Evolutionary conservation across 2,797 vertebrate genomes (phyloP), one percentile per base, ranked within the genome.

Genomic region (Tokudaia muenninki): DNA sequence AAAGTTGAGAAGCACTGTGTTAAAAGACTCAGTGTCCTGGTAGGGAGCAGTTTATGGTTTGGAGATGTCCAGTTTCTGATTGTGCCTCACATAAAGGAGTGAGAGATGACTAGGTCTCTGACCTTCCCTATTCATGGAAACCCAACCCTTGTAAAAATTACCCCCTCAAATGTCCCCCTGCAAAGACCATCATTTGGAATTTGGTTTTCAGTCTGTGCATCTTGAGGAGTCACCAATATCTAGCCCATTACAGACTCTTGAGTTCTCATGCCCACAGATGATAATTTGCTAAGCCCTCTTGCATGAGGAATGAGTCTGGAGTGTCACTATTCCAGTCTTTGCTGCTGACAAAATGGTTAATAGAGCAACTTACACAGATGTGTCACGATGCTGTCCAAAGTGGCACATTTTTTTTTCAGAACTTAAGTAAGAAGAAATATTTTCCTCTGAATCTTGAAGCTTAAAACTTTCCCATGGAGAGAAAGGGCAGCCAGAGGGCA

Each of bases 401-500:
- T 63, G n/a, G 9, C 14, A 55, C 16, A 50, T 70, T 29, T 78
- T 78, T 77, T 74, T 89, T 55, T 19, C 88, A 96, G 61, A 79
- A 65, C 70, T 55, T 52, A 52, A 91, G 77, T 34, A 95, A 91
- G 82, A 81, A 52, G 6, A 19, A 67, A 92, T n/a, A 87, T 55
- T 95, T 57, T 74, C 16, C 63, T 72, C 90, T 70, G 22, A 41
- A 92, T 59, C 11, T 41, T 1, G 50, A 88, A 31, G 41, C 80
- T 90, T 93, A 72, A 72, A 91, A 87, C 44, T 59, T 87, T n/a
- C 34, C 29, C n/a, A 4, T 26, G 4, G 47, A 75, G 31, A 82
- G 55, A 95, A 31, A 92, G 31, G 47, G 34, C 79, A 94, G 74
- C 19, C 80, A 91, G 47, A 74, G 55, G 29, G 82, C 75, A 74